phyloP scores from a whole-genome alignment of 2,888 invertebrate species.

The Autographa pulchrina region DNA sequence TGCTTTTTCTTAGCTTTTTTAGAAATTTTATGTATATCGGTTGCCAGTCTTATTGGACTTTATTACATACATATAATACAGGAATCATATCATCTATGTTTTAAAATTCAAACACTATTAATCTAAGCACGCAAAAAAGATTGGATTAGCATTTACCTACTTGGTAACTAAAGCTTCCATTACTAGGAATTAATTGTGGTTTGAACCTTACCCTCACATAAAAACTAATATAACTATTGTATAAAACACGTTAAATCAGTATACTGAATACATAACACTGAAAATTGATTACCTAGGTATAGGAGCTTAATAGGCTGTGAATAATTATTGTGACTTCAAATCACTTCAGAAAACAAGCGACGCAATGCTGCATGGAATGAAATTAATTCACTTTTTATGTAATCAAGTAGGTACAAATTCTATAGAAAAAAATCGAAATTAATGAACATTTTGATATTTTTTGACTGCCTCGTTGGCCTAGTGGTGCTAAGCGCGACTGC shows the following conservation, averaged over 20 bases:
- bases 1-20: neutral
- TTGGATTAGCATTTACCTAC: neutral
- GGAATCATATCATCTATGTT: too few species aligned
- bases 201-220: neutral
- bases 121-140: too few species aligned
- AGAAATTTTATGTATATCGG: too few species aligned
- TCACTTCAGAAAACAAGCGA: conserved; percentile 16
- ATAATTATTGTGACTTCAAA: conserved; percentile 30
- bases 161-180: too few species aligned
- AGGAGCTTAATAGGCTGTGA: conserved; percentile 24
- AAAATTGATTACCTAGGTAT: conserved; percentile 22
- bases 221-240: neutral
- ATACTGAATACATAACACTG: conserved; percentile 23
- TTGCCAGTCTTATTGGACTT: too few species aligned
- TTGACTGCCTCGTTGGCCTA: too few species aligned
- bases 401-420: neutral
- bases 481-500: too few species aligned
- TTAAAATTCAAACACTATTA: too few species aligned
- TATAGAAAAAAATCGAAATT: neutral
- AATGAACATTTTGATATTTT: too few species aligned
- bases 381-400: conserved; percentile 18
- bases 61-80: too few species aligned
- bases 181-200: too few species aligned
- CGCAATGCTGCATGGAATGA: neutral
- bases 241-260: neutral